Base-by-base conservation (phyloP, 2,797 vertebrate species). In the Mionectes olivaceus region DNA sequence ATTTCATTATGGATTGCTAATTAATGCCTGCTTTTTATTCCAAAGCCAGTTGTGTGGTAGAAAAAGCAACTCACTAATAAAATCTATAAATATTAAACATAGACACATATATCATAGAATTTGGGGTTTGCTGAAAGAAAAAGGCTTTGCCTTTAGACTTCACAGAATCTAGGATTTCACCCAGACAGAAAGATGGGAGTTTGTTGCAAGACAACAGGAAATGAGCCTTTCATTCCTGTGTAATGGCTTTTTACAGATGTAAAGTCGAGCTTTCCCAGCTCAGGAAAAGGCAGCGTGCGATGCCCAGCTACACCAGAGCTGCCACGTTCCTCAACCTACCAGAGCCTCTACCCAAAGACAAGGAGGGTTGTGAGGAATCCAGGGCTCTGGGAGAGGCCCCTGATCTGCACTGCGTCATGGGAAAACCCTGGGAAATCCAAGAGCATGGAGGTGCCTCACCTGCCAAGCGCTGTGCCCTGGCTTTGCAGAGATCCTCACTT, bases 401-500 rank as follows among this genome's bases (percentile, higher is more conserved):
- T 52, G 1, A 53, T 27, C 44, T 53, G 23, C 44, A 10, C 16
- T 1, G 4, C 50, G 77, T 46, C 13, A 3, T 35, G 61, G 60
- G 41, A 43, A 59, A 59, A 59, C 24, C 16, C 18, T 28, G 27
- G 37, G 37, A 21, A 60, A 46, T 46, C 18, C 46, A 9, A 23
- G 35, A 30, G 7, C 64, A 33, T 6, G 7, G 64, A 71, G 23
- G 49, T 41, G 32, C 90, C 96, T 96, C 96, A 98, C 98, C 96
- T 98, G 94, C 82, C 85, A 96, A 14, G 25, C 14, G 17, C 90
- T 87, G 49, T 88, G 90, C 63, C 95, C 95, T 47, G 88, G 93
- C 65, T 95, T 98, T 68, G 97, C 94, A 52, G 97, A 97, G 94
- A 98, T 98, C 76, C 98, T 98, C 92, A 99, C 98, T 97, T 99